Evolutionary conservation across 2,113 vertebrate genomes (phyloP), one percentile per base, ranked within the genome.

Genomic region (Dendropsophus ebraccatus): DNA sequence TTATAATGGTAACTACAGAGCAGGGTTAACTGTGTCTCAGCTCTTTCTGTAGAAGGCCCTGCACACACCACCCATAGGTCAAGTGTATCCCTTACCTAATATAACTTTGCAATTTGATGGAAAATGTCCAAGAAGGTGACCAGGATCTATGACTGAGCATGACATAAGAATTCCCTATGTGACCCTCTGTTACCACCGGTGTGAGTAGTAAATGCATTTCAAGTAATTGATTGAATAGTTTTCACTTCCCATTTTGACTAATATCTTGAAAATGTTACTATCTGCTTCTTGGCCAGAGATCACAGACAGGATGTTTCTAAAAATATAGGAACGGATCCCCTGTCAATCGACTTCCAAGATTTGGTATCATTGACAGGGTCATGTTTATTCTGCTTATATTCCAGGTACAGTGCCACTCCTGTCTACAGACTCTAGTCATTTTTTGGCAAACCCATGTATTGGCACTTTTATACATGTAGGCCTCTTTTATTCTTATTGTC

Each of bases 51-150:
- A 52, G 16, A 21, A 23, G 54, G 32, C 30, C 28, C 28, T 37
- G 32, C 21, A 14, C 52, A 45, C 54, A 62, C 4, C 35, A 58
- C 52, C 56, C 78, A 81, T 58, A 81, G 78, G 78, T 62, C 78
- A 81, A 81, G 54, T 23, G 32, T 35, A 81, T 81, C 56, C 32
- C 78, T 81, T 81, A 45, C 78, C 67, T 45, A 45, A 56, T 62
- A 25, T 81, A 45, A 62, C 78, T 25, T 47, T 81, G 77, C 77
- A 80, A 81, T 58, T 45, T 37, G 2, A 81, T 81, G 78, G 78
- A 58, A 45, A 37, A 28, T 81, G 21, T 45, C 56, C 78, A 81
- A 81, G 77, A 69, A 69, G 30, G 32, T 35, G 67, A 37, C 67
- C 25, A 14, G 23, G 10, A 17, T 69, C 17, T 35, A 8, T 9